Evolutionary conservation across 2,888 invertebrate genomes (phyloP).

Genomic region (Gandaritis pyraliata): DNA sequence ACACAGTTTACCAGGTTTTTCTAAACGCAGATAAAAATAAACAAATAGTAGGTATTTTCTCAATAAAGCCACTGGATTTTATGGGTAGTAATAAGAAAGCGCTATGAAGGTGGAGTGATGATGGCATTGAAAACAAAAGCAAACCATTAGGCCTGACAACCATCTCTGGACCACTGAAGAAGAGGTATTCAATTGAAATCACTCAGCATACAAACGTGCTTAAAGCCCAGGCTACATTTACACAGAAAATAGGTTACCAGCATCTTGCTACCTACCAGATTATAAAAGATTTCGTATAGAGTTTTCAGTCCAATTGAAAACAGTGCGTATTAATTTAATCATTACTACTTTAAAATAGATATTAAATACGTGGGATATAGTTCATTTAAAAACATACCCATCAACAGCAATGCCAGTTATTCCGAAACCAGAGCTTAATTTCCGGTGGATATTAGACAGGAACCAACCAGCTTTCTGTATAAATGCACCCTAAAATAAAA

Average conservation of each 20-base stretch:
- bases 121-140: constrained; percentile 78
- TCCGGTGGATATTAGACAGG: background rate
- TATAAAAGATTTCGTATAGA: no score
- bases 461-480: constrained; percentile 21
- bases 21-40: no score
- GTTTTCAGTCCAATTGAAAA: no score
- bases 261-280: no score
- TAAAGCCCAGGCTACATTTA: constrained; percentile 35
- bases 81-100: background rate
- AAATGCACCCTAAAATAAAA: constrained; percentile 30
- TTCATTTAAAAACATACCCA: no score
- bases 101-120: constrained; percentile 31
- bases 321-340: no score
- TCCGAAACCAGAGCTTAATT: no score
- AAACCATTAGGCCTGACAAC: constrained; percentile 72
- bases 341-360: no score
- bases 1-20: background rate
- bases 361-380: no score
- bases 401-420: no score
- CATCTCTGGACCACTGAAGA: constrained; percentile 77
- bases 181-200: constrained; percentile 78
- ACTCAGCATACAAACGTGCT: constrained; percentile 57
- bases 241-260: constrained; percentile 8
- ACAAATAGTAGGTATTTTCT: no score
- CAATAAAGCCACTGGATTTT: background rate